A percentile compares a stretch with the other conserved stretches of the same genome.
These are phyloP conservation scores for Dasysyrphus tricinctus DNA, from an alignment of 2,888 invertebrate species.

Conservation along the genomic window DNA sequence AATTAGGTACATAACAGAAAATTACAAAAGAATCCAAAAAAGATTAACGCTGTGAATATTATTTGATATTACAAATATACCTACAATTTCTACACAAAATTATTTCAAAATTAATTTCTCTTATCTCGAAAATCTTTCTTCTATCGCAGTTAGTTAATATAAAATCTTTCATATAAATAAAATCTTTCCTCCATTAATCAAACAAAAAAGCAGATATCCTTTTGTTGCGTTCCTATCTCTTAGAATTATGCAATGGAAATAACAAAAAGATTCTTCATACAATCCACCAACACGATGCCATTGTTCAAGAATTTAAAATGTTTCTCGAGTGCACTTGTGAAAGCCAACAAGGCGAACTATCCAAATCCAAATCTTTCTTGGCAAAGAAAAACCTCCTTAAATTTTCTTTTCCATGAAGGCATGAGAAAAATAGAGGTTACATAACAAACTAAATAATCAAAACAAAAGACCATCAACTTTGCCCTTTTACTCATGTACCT, in stretches of 20 bases:
- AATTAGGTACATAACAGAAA: no score
- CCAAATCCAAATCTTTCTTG: not conserved
- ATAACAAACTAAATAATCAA: not conserved
- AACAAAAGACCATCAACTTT: conserved; percentile 24
- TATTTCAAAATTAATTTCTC: not conserved
- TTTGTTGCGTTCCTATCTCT: not conserved
- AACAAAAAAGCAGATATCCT: not conserved
- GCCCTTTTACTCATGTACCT: conserved; percentile 46
- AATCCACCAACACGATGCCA: not conserved
- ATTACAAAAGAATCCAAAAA: no score
- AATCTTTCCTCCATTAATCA: not conserved
- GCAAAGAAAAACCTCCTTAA: not conserved
- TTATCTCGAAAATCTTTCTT: conserved; percentile 2
- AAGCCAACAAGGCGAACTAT: not conserved
- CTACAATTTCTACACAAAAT: not conserved
- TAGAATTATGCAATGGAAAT: not conserved
- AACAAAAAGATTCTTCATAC: conserved; percentile 3
- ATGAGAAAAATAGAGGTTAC: not conserved
- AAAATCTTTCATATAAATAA: no score
- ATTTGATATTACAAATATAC: no score
- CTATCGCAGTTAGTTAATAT: not conserved
- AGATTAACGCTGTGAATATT: no score
- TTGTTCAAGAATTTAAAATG: not conserved
- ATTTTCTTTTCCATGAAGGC: not conserved
- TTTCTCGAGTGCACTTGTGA: not conserved